A percentile compares a stretch with the other conserved stretches of the same genome.
Evolutionary conservation across 2,888 invertebrate genomes (phyloP).

Genomic region (Metopia argyrocephala): DNA sequence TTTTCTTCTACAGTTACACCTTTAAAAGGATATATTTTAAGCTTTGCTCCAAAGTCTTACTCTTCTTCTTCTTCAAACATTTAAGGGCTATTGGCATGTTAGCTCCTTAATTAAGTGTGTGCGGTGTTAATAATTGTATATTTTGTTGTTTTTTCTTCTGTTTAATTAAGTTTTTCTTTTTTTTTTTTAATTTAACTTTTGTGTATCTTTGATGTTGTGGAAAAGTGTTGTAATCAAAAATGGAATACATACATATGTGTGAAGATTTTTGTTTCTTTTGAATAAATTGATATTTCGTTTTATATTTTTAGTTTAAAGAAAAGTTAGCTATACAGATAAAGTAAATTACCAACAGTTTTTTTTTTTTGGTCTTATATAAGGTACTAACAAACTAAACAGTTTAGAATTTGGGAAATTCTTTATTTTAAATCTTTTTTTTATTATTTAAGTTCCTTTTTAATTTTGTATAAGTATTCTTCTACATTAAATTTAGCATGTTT

Average conservation of each 20-base stretch:
- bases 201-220: constrained; percentile 77
- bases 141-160: constrained; percentile 20
- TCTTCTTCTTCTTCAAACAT: too few relatives aligned
- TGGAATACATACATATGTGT: constrained; percentile 14
- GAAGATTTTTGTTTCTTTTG: constrained; percentile 53
- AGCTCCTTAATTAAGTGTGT: constrained; percentile 51
- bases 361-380: too few relatives aligned
- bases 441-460: constrained; percentile 8
- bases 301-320: neutral
- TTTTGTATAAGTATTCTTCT: constrained; percentile 5
- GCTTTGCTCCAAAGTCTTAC: constrained; percentile 53
- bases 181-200: constrained; percentile 47
- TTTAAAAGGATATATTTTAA: constrained; percentile 33
- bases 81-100: constrained; percentile 63
- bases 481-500: constrained; percentile 34
- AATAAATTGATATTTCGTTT: constrained; percentile 3
- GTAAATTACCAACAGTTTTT: neutral
- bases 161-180: constrained; percentile 2
- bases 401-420: neutral
- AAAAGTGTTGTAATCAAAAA: constrained; percentile 69
- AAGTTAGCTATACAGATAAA: neutral
- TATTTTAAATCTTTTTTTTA: constrained; percentile 1
- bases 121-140: constrained; percentile 47
- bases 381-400: too few relatives aligned
- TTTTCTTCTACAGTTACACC: constrained; percentile 42